Evolutionary conservation across 2,113 vertebrate species (phyloP).

Genomic region (Myotis lucifugus): DNA sequence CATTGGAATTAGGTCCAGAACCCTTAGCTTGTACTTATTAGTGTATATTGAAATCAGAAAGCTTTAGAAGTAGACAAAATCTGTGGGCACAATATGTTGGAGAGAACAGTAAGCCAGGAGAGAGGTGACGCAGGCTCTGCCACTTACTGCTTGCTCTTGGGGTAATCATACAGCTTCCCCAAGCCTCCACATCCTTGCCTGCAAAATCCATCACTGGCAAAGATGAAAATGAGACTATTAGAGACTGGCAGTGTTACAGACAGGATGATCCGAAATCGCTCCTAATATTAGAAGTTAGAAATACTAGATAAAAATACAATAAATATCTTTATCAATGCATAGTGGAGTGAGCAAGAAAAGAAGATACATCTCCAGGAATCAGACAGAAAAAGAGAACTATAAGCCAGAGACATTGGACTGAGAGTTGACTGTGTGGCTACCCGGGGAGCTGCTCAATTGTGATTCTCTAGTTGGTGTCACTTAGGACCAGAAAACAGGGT

Average conservation of each 20-base stretch:
- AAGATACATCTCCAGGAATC: background rate
- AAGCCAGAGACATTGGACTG: background rate
- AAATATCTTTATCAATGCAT: background rate
- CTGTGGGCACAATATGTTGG: background rate
- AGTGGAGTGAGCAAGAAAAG: background rate
- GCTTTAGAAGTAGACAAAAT: background rate
- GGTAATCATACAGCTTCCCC: background rate
- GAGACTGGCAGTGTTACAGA: background rate
- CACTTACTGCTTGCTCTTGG: background rate
- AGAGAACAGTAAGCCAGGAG: background rate
- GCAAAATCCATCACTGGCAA: background rate
- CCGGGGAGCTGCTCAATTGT: background rate
- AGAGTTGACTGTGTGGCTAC: background rate
- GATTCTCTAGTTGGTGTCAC: background rate
- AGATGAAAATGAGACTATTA: background rate
- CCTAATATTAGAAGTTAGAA: background rate
- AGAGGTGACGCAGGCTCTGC: background rate
- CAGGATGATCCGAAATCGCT: background rate
- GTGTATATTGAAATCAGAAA: background rate
- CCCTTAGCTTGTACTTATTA: background rate
- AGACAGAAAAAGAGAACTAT: background rate
- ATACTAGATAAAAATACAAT: background rate
- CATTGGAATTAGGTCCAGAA: background rate
- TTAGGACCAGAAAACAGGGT: background rate
- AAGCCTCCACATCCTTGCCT: background rate